phyloP scores from a whole-genome alignment of 2,113 vertebrate genomes.

The Prionailurus bengalensis region DNA sequence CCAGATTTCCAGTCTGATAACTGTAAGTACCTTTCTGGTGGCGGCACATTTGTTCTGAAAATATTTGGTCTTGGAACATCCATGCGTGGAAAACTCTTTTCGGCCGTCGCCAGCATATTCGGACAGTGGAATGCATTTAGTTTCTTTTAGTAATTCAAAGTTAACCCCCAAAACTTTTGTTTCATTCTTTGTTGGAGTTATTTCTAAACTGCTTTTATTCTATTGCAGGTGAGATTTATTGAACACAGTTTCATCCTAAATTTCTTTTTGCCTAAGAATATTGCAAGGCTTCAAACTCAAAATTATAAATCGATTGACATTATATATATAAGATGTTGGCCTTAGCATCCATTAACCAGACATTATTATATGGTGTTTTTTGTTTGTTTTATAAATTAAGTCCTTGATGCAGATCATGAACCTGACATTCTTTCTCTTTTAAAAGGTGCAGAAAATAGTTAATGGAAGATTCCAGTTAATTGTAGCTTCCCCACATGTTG shows the following conservation, averaged over 20 bases:
- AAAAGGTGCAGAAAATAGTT: slow-evolving; percentile 58
- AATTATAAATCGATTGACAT: background rate
- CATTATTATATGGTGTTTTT: background rate
- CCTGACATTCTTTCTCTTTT: slow-evolving; percentile 50
- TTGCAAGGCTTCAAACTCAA: slow-evolving; percentile 28
- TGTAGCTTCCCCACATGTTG: slow-evolving; percentile 8
- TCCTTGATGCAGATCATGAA: slow-evolving; percentile 30
- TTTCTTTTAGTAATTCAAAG: slow-evolving; percentile 48
- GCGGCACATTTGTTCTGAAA: slow-evolving; percentile 60
- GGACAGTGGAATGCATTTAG: background rate
- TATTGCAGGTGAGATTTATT: background rate
- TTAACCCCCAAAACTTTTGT: slow-evolving; percentile 1
- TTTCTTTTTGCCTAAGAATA: slow-evolving; percentile 41
- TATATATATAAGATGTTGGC: background rate
- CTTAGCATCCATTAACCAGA: background rate
- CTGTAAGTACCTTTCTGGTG: slow-evolving; percentile 91
- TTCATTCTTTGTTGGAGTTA: slow-evolving; percentile 52
- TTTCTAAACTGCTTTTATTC: slow-evolving; percentile 37
- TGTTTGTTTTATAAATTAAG: slow-evolving; percentile 54
- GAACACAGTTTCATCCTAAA: slow-evolving; percentile 24
- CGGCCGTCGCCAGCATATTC: background rate
- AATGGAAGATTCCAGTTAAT: slow-evolving; percentile 55
- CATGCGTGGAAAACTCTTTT: background rate
- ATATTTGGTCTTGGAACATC: slow-evolving; percentile 33
- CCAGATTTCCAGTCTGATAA: slow-evolving; percentile 99